phyloP scores from a whole-genome alignment of 2,797 vertebrate genomes.

The Chromis chromis region DNA sequence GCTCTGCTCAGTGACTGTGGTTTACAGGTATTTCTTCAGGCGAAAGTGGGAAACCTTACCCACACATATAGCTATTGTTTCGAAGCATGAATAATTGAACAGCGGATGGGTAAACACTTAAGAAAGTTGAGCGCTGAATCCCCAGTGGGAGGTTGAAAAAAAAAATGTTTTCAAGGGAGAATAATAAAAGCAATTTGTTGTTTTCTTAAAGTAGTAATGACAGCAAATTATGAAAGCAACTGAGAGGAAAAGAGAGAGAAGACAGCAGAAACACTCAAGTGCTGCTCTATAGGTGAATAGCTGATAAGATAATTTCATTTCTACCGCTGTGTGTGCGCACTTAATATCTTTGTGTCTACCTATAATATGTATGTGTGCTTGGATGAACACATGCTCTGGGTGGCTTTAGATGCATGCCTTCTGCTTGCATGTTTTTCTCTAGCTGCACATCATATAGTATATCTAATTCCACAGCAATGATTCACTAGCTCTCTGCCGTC shows the following conservation, averaged over 20 bases:
- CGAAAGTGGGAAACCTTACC: slow-evolving; percentile 18
- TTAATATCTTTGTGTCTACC: not conserved
- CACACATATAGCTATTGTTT: slow-evolving; percentile 32
- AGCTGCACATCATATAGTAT: slow-evolving; percentile 18
- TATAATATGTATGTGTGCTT: not conserved
- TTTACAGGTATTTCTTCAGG: slow-evolving; percentile 26
- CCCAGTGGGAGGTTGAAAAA: not conserved
- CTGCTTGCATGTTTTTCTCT: slow-evolving; percentile 9
- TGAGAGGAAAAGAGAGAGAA: not conserved
- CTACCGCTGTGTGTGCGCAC: not conserved
- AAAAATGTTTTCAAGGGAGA: slow-evolving; percentile 12
- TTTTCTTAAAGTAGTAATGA: slow-evolving; percentile 27
- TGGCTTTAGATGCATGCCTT: slow-evolving; percentile 4
- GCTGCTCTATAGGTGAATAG: slow-evolving; percentile 12
- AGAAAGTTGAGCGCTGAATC: slow-evolving; percentile 34
- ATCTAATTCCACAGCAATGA: slow-evolving; percentile 52
- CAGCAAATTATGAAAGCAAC: slow-evolving; percentile 18
- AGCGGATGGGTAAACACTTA: slow-evolving; percentile 38
- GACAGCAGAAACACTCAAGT: slow-evolving; percentile 19
- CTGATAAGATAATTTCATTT: slow-evolving; percentile 32
- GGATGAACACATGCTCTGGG: not conserved
- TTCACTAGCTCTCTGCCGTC: slow-evolving; percentile 32
- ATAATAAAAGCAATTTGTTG: slow-evolving; percentile 17
- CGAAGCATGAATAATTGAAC: slow-evolving; percentile 51
- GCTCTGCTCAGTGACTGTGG: not conserved